Base-by-base conservation (phyloP, 2,888 invertebrate species). In the Apeira syringaria region DNA sequence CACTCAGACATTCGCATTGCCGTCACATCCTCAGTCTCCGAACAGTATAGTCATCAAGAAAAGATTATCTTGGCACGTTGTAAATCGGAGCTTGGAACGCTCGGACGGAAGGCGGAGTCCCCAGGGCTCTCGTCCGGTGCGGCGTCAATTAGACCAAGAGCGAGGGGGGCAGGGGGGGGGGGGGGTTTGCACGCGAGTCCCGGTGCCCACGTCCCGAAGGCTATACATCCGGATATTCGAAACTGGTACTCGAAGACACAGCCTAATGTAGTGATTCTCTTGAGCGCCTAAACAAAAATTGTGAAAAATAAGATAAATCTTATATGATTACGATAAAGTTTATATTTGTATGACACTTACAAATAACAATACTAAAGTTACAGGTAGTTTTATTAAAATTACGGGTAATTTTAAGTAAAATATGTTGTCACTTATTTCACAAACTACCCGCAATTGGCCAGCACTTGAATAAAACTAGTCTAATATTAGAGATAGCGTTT, bases 1-100 rank as follows among this genome's bases (percentile, higher is more conserved):
- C 2, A 20, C 5, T 7, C 7, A 5, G 7, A 7, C 7, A 20
- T 20, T 7, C 6, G 20, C 20, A 20, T 24, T 4, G 8, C 24
- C 8, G 22, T 12, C 26, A 24, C 35, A 36, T 18, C 36, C 26
- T 11, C 25, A 30, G 20, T 35, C 35, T 31, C 42, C 22, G 15
- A 32, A 31, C 37, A 34, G 41, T 32, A 24, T 28, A 25, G 81
- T 82, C 84, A 84, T 85, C 83, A 81, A 81, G 83, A 84, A 85
- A 84, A 87, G 85, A 87, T 87, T 86, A 86, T 85, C 83, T 76
- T 79, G 53, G 15, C 73, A 74, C 77, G 88, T 80, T 81, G 88
- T 86, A 81, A 85, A 82, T 82, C 79, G 74, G 66, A 63, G 64
- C 55, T 55, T 60, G 74, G 66, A 71, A 64, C 66, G 69, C 47